Conservation (phyloP, 1,140 invertebrate species). For the Berghia stephanieae region DNA sequence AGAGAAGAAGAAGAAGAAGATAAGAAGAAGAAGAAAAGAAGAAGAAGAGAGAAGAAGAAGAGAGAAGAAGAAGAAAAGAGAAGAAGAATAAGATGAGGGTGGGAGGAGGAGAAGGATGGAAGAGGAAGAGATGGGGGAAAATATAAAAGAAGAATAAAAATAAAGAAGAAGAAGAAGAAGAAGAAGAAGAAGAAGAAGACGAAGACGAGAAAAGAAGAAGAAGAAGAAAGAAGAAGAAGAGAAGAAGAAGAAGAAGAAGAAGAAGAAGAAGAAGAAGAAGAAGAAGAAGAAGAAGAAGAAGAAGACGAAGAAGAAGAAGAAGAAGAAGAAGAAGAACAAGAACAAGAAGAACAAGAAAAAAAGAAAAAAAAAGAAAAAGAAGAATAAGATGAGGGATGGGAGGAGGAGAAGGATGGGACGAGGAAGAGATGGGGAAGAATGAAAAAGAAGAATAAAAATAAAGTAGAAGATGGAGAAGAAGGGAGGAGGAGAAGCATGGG, state of each 20-base stretch:
- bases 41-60: conserved; percentile 2
- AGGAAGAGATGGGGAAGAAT: too few relatives aligned
- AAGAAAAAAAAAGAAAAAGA: not conserved
- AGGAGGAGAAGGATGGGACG: too few relatives aligned
- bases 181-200: too few relatives aligned
- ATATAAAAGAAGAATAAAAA: not conserved
- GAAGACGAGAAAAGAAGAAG: too few relatives aligned
- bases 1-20: conserved; percentile 3
- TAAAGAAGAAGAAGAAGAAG: not conserved
- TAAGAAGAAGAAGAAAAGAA: not conserved
- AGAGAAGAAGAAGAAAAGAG: conserved; percentile 6
- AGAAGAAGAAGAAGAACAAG: not conserved
- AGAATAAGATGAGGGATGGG: too few relatives aligned
- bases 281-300: not conserved
- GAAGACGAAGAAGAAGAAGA: too few relatives aligned
- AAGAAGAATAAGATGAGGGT: not conserved
- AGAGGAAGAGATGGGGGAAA: not conserved
- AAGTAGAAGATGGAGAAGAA: too few relatives aligned
- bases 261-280: not conserved
- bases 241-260: conserved; percentile 16
- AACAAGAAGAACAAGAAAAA: not conserved
- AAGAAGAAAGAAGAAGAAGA: conserved; percentile 5
- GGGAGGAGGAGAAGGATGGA: not conserved
- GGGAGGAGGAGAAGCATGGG: too few relatives aligned
- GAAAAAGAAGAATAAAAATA: too few relatives aligned